phyloP scores from a whole-genome alignment of 2,797 vertebrate genomes.

The Syndactyla subalaris region DNA sequence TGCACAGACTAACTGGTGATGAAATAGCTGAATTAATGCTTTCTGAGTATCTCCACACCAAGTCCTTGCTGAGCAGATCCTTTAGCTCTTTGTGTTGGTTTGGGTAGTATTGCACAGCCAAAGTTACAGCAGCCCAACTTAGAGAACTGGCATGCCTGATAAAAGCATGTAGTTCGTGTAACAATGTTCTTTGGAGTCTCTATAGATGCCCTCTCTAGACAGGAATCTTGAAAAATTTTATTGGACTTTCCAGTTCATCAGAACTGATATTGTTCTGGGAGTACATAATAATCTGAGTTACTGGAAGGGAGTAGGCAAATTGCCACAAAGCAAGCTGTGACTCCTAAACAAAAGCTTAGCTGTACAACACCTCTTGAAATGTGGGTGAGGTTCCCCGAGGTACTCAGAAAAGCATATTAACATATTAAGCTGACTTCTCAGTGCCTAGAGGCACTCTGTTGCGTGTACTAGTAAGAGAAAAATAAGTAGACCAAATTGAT shows the following conservation, averaged over 20 bases:
- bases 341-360: neutral
- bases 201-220: neutral
- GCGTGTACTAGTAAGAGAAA: neutral
- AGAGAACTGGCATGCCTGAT: neutral
- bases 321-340: neutral
- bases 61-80: neutral
- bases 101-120: neutral
- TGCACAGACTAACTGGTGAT: neutral
- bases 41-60: neutral
- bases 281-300: neutral
- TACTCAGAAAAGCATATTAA: neutral
- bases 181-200: neutral
- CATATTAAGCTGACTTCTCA: neutral
- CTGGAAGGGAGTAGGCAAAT: neutral
- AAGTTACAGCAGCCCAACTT: neutral
- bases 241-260: neutral
- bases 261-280: neutral
- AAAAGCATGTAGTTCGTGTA: neutral
- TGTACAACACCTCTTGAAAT: neutral
- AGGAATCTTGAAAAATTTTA: neutral
- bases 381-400: neutral
- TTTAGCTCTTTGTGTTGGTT: neutral
- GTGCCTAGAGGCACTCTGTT: neutral
- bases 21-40: neutral
- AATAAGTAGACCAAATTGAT: neutral